Base-by-base conservation (phyloP, 1,140 invertebrate genomes). In the Scaptomyza montana region DNA sequence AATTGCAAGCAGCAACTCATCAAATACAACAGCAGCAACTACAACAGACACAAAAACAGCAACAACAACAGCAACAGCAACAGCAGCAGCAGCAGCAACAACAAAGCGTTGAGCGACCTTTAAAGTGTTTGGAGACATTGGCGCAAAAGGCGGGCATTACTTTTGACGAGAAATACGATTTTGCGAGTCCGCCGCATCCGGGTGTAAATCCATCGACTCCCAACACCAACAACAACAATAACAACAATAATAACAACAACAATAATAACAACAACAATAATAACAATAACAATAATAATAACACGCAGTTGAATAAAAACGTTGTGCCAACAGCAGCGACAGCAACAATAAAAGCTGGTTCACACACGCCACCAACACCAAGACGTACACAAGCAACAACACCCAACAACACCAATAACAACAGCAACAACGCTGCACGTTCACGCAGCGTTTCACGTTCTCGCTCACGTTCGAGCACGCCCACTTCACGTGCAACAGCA, bases 81-180 rank as follows among this genome's bases (percentile, higher is more conserved):
- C 64, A 67, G 16, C 16, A 16, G 6, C 56, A 69, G 16, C 57
- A 80, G n/a, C 70, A 82, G 7, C 60, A 77, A 45, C 80, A 74
- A 47, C 76, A 85, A 51, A 54, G 46, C 16, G 75, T 61, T 59
- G 89, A 91, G 64, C 75, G 94, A 36, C 94, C 94, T 0, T 90
- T 95, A n/a, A 94, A 95, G 93, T 95, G 94, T 78, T 90, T 95
- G 70, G 94, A 95, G 77, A 95, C 94, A 7, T 92, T 95, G 41
- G 94, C 94, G 9, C 94, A 95, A 74, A 95, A 95, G 73, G 94
- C 94, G 53, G 94, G 94, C 2, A 94, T 95, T 9, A 94, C 94
- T 28, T 94, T 94, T 75, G 94, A 95, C 78, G 94, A 95, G 89
- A 95, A 95, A 90, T 95, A 94, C 92, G 94, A 95, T 91, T 93